Base-by-base conservation (phyloP, 2,888 invertebrate genomes). In the Altica lythri region DNA sequence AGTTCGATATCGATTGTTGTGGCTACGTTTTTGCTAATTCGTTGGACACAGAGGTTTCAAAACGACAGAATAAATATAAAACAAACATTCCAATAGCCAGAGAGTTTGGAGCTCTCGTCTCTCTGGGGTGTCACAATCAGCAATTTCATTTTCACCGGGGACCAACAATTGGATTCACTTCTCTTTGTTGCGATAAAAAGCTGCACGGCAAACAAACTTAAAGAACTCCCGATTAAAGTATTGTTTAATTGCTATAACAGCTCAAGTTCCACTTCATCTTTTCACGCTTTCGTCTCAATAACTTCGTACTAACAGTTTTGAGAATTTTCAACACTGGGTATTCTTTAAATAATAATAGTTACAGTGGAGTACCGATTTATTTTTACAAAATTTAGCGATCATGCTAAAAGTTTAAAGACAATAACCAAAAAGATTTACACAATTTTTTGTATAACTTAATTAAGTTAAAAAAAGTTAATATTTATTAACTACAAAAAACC, bases 121-220 rank as follows among this genome's bases (percentile, higher is more conserved):
- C 69, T 67, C 70, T 55, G 54, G 71, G 68, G 71, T 68, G 70
- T 70, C 70, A 69, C 70, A 71, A 71, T 71, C 70, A 70, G 67
- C 70, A 63, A 69, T 70, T 68, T 68, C 65, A 68, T 68, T 65
- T 66, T 64, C 63, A 61, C 64, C 52, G 53, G 62, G 63, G 65
- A 65, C 55, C 55, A 45, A 25, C 53, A 57, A 62, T 63, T 61
- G 61, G 65, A 62, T 65, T 65, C 63, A 56, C 56, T 60, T 52
- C 55, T 60, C 60, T 62, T 62, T 63, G 62, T 61, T 60, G 52
- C 40, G 40, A 49, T 50, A 62, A 65, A 65, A 65, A 63, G 59
- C 58, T 61, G 56, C 60, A 59, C 61, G 61, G 57, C 57, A 57
- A 62, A 62, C 62, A 54, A 56, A 52, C 57, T 63, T 57, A 53